Percentiles rank a stretch among this genome's conserved stretches.
These are phyloP conservation scores for Kryptopterus vitreolus DNA, from an alignment of 2,797 vertebrate species.

Conservation along the genomic window DNA sequence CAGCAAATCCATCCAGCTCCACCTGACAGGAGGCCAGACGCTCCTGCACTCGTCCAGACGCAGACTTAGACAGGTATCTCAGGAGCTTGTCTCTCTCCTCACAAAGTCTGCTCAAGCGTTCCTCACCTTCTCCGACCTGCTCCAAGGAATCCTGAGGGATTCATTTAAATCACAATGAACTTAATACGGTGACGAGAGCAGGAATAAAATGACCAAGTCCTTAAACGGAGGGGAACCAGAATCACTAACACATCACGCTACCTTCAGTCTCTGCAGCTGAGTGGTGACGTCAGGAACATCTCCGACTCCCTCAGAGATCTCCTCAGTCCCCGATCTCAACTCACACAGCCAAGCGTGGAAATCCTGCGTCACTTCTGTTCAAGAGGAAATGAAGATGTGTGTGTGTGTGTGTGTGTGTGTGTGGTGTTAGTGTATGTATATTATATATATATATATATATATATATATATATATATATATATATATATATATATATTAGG, in stretches of 20 bases:
- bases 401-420: too few relatives aligned
- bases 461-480: too few relatives aligned
- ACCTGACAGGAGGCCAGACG: conserved; percentile 81
- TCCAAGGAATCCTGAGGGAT: conserved; percentile 74
- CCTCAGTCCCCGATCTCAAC: conserved; percentile 77
- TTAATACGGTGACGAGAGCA: too few relatives aligned
- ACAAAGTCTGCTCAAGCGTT: conserved; percentile 75
- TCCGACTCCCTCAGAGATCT: conserved; percentile 80
- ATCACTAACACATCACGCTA: conserved; percentile 60
- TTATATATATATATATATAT: too few relatives aligned
- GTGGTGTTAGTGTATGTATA: too few relatives aligned
- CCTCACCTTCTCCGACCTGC: conserved; percentile 75
- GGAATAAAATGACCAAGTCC: too few relatives aligned
- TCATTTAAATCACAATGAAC: too few relatives aligned
- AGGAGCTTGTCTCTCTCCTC: conserved; percentile 84
- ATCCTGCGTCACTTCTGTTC: conserved; percentile 82
- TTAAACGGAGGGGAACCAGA: too few relatives aligned
- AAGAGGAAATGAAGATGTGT: conserved; percentile 25
- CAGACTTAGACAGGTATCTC: conserved; percentile 79
- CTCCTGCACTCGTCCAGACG: conserved; percentile 80
- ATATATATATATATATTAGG: too few relatives aligned
- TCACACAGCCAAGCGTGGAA: conserved; percentile 86
- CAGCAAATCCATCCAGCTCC: conserved; percentile 82
- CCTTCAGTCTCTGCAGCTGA: conserved; percentile 86
- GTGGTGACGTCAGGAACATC: conserved; percentile 76